A percentile compares a stretch with the other conserved stretches of the same genome.
Evolutionary conservation across 1,140 invertebrate genomes (phyloP).

Genomic region (Drosophila biarmipes): DNA sequence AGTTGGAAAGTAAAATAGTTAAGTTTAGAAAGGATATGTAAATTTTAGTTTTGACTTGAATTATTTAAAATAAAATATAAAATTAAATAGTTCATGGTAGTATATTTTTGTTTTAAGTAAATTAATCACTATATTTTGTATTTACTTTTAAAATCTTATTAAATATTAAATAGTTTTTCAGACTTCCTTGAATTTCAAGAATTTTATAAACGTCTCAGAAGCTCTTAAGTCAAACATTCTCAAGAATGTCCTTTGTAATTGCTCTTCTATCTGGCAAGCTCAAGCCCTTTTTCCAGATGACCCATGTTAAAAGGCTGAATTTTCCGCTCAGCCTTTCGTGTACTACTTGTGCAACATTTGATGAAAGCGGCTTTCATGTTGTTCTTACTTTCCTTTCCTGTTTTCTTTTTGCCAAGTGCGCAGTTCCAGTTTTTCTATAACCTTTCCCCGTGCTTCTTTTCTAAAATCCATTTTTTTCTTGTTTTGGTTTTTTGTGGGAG

Average conservation of each 20-base stretch:
- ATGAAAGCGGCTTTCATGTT: conserved; percentile 34
- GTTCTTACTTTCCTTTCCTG: conserved; percentile 25
- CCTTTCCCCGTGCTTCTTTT: neutral
- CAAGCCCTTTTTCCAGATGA: neutral
- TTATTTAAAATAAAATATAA: no score
- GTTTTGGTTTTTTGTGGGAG: conserved; percentile 31
- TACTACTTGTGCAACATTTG: conserved; percentile 32
- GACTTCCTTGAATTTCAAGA: no score
- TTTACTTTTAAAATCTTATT: no score
- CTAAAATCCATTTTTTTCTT: conserved; percentile 1
- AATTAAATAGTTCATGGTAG: no score
- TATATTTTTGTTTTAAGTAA: no score
- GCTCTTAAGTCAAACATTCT: neutral
- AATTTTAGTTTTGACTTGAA: neutral
- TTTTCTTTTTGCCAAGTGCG: conserved; percentile 47
- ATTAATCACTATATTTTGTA: no score
- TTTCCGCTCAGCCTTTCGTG: conserved; percentile 18
- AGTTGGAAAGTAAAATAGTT: no score
- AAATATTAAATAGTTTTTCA: no score
- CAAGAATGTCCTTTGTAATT: no score
- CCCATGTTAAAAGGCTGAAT: conserved; percentile 3
- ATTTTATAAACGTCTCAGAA: neutral
- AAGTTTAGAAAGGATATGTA: neutral
- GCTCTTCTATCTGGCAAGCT: neutral
- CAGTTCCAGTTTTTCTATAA: conserved; percentile 46